Evolutionary conservation across 1,140 invertebrate genomes (phyloP).

Genomic region (Temnothorax curvispinosus): DNA sequence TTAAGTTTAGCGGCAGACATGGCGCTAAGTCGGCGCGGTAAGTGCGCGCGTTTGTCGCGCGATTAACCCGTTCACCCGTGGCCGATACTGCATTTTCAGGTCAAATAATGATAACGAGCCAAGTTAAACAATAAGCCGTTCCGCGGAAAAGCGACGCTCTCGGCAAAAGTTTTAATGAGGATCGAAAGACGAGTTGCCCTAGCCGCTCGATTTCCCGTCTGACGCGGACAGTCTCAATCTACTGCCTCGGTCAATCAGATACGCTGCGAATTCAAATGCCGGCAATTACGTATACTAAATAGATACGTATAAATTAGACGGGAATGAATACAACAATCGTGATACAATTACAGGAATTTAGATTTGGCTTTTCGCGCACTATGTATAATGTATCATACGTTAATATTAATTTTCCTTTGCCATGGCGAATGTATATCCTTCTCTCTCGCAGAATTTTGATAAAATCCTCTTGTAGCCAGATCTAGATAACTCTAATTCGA

Average conservation of each 20-base stretch:
- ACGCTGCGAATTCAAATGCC: not conserved
- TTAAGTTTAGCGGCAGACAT: slow-evolving; percentile 43
- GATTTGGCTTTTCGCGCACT: too few species aligned
- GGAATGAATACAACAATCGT: not conserved
- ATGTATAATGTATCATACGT: not conserved
- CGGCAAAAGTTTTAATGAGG: slow-evolving; percentile 64
- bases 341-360: not conserved
- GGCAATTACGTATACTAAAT: slow-evolving; percentile 18
- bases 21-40: slow-evolving; percentile 42
- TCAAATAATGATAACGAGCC: slow-evolving; percentile 62
- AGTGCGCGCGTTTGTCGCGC: slow-evolving; percentile 46
- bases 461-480: too few species aligned
- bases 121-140: slow-evolving; percentile 67
- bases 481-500: too few species aligned
- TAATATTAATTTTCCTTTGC: not conserved
- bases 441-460: too few species aligned
- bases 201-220: slow-evolving; percentile 20
- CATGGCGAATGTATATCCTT: too few species aligned
- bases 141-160: slow-evolving; percentile 10
- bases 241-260: not conserved
- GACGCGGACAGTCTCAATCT: not conserved
- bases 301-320: not conserved
- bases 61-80: slow-evolving; percentile 59
- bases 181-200: slow-evolving; percentile 11
- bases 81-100: slow-evolving; percentile 58